Evolutionary conservation across 2,113 vertebrate species (phyloP).

Genomic region (Melanerpes aurifrons): DNA sequence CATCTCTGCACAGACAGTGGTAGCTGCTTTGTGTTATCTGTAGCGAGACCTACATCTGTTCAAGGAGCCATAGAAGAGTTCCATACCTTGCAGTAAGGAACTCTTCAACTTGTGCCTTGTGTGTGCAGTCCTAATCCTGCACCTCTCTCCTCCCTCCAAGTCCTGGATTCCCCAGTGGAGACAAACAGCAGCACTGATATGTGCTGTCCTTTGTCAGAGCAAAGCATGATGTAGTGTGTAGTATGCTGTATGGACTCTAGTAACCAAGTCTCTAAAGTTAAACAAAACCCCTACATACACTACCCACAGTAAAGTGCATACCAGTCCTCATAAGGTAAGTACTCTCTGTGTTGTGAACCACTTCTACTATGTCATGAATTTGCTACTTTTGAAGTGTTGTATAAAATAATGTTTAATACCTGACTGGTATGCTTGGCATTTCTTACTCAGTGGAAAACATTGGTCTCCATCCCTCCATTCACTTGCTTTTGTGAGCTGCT

Average conservation of each 20-base stretch:
- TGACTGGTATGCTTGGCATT: background rate
- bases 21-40: background rate
- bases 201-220: background rate
- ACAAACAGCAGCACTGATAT: background rate
- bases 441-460: background rate
- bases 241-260: background rate
- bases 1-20: background rate
- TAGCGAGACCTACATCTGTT: background rate
- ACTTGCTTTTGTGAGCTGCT: background rate
- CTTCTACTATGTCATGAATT: background rate
- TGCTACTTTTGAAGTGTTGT: background rate
- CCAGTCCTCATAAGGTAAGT: conserved; percentile 46
- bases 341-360: background rate
- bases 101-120: background rate
- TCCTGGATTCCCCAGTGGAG: background rate
- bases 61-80: background rate
- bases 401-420: background rate
- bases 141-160: background rate
- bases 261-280: background rate
- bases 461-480: background rate
- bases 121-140: background rate
- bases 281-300: background rate
- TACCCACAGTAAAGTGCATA: background rate
- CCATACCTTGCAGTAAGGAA: background rate
- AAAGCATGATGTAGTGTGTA: background rate